These are phyloP conservation scores for Electrophaes corylata DNA, from an alignment of 2,888 invertebrate genomes.

Conservation along the genomic window DNA sequence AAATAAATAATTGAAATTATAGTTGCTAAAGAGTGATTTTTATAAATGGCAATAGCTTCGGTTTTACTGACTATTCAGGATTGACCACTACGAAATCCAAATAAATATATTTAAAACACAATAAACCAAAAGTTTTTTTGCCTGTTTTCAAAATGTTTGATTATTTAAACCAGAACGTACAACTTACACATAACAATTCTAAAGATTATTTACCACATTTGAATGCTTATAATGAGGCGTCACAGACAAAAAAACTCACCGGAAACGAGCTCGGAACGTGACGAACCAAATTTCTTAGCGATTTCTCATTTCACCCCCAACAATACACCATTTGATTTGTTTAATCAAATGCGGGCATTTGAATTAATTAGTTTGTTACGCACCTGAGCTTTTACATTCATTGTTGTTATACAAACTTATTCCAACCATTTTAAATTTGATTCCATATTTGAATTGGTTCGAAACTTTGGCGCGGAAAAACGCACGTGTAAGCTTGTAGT, in stretches of 20 bases:
- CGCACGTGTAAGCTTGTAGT: constrained; percentile 28
- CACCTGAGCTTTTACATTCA: constrained; percentile 79
- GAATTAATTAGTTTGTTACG: constrained; percentile 83
- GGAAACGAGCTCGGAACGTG: constrained; percentile 78
- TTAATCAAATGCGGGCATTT: constrained; percentile 83
- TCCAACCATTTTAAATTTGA: constrained; percentile 11
- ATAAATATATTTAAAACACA: too few relatives aligned
- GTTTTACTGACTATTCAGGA: too few relatives aligned
- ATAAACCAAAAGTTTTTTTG: too few relatives aligned
- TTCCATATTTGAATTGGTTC: not conserved
- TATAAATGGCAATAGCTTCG: too few relatives aligned
- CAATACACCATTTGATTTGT: constrained; percentile 80
- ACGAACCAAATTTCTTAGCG: constrained; percentile 82
- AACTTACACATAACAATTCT: constrained; percentile 11
- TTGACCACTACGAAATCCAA: too few relatives aligned
- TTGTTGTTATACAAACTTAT: constrained; percentile 47
- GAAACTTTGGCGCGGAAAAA: constrained; percentile 1
- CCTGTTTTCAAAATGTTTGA: not conserved
- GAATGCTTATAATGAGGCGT: constrained; percentile 58
- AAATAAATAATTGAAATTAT: too few relatives aligned
- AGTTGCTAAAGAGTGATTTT: too few relatives aligned
- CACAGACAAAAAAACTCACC: constrained; percentile 69
- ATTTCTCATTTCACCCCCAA: constrained; percentile 81
- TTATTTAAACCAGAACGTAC: too few relatives aligned
- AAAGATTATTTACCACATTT: not conserved